These are phyloP conservation scores for Trematomus loennbergii DNA, from an alignment of 2,113 vertebrate species.

Conservation along the genomic window DNA sequence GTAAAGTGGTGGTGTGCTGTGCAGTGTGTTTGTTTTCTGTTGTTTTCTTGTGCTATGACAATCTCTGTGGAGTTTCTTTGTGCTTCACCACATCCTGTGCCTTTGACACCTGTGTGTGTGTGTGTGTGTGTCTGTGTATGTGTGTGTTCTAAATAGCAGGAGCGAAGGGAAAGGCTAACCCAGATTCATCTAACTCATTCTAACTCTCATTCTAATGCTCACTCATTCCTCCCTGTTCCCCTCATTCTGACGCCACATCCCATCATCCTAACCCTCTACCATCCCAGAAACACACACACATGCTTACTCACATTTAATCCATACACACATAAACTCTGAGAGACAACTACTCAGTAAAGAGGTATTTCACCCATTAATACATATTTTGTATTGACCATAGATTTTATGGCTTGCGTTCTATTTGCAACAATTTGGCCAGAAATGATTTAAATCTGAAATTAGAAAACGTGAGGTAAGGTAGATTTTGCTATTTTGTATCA, in stretches of 20 bases:
- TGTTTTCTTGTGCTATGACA: slow-evolving; percentile 34
- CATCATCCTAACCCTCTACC: slow-evolving; percentile 59
- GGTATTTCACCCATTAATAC: slow-evolving; percentile 53
- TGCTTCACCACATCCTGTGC: slow-evolving; percentile 66
- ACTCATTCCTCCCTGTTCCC: slow-evolving; percentile 44
- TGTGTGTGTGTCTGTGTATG: slow-evolving; percentile 37
- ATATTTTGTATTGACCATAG: background rate
- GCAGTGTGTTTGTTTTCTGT: slow-evolving; percentile 23
- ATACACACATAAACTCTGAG: slow-evolving; percentile 13
- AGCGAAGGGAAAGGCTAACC: slow-evolving; percentile 76
- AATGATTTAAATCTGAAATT: background rate
- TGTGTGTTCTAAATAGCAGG: slow-evolving; percentile 58
- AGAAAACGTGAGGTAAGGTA: background rate
- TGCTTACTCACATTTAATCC: slow-evolving; percentile 10
- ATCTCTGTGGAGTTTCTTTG: slow-evolving; percentile 53
- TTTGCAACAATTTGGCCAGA: background rate
- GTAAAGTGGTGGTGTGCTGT: slow-evolving; percentile 36
- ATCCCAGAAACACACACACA: slow-evolving; percentile 76
- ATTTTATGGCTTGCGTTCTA: background rate
- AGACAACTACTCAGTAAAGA: slow-evolving; percentile 38
- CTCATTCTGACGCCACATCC: slow-evolving; percentile 66
- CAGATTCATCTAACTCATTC: slow-evolving; percentile 69
- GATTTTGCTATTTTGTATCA: background rate
- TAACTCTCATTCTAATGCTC: slow-evolving; percentile 61
- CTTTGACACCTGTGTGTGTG: slow-evolving; percentile 52